A percentile compares a stretch with the other conserved stretches of the same genome.
Conservation (phyloP, 2,113 vertebrate genomes). For the Phocoena phocoena region DNA sequence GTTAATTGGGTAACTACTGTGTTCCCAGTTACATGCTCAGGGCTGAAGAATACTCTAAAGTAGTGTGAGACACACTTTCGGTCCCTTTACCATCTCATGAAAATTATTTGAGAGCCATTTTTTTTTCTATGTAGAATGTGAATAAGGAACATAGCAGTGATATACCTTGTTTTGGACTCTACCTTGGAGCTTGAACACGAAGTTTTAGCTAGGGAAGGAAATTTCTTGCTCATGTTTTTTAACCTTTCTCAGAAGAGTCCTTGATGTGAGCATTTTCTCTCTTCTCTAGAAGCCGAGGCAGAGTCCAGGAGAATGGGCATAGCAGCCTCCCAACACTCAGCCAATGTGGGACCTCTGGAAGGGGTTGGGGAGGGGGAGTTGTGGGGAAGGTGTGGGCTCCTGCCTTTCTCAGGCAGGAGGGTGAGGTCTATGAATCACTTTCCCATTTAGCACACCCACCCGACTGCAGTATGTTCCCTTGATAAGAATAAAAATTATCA, state of each 20-base stretch:
- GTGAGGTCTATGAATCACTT: slow-evolving; percentile 9
- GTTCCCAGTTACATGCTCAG: background rate
- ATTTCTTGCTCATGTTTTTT: background rate
- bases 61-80: background rate
- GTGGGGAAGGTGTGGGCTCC: background rate
- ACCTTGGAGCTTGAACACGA: background rate
- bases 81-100: background rate
- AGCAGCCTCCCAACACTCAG: background rate
- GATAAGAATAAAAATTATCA: slow-evolving; percentile 45
- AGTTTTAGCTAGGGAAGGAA: slow-evolving; percentile 24
- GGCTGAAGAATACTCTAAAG: background rate
- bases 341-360: background rate
- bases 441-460: background rate
- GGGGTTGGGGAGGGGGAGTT: background rate
- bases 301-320: background rate
- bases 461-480: slow-evolving; percentile 19
- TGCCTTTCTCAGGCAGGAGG: slow-evolving; percentile 12
- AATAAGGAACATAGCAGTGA: background rate
- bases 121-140: background rate
- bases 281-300: background rate
- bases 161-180: background rate
- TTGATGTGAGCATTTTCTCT: background rate
- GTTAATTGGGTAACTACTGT: background rate
- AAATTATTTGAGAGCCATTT: background rate
- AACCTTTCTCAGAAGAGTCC: slow-evolving; percentile 5